These are phyloP conservation scores for Gastrophryne carolinensis DNA, from an alignment of 2,797 vertebrate genomes.

Conservation along the genomic window DNA sequence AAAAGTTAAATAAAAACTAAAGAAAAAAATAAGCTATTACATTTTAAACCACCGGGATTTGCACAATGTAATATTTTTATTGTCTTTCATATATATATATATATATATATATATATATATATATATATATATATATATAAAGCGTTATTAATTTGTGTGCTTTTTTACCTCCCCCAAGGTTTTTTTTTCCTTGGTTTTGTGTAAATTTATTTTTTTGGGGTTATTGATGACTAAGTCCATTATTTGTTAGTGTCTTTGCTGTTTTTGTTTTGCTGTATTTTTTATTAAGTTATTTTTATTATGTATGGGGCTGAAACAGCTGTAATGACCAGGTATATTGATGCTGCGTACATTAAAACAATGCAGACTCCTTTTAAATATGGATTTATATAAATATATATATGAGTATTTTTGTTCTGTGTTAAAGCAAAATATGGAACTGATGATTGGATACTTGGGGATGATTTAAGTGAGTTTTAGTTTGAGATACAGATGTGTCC, in stretches of 20 bases:
- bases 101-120: conserved; percentile 14
- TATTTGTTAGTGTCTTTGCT: conserved; percentile 45
- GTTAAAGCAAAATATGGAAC: conserved; percentile 71
- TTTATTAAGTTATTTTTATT: conserved; percentile 80
- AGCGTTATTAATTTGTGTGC: conserved; percentile 38
- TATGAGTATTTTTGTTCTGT: conserved; percentile 79
- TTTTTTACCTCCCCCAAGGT: conserved; percentile 49
- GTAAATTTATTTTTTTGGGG: neutral
- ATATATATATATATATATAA: conserved; percentile 25
- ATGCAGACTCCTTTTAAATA: conserved; percentile 75
- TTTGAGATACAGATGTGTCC: too few species aligned
- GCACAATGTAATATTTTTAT: conserved; percentile 70
- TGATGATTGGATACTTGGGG: conserved; percentile 75
- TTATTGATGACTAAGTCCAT: neutral
- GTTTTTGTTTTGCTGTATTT: conserved; percentile 60
- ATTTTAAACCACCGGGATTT: conserved; percentile 72
- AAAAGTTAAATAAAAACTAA: conserved; percentile 67
- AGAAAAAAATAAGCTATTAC: conserved; percentile 51
- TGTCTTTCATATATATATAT: conserved; percentile 55
- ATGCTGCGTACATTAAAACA: conserved; percentile 66
- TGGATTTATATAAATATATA: conserved; percentile 68
- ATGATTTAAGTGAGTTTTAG: too few species aligned
- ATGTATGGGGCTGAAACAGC: conserved; percentile 67
- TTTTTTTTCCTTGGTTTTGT: conserved; percentile 26
- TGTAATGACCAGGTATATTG: conserved; percentile 70